These are phyloP conservation scores for Dolichotis patagonum DNA, from an alignment of 2,113 vertebrate species.

Conservation along the genomic window DNA sequence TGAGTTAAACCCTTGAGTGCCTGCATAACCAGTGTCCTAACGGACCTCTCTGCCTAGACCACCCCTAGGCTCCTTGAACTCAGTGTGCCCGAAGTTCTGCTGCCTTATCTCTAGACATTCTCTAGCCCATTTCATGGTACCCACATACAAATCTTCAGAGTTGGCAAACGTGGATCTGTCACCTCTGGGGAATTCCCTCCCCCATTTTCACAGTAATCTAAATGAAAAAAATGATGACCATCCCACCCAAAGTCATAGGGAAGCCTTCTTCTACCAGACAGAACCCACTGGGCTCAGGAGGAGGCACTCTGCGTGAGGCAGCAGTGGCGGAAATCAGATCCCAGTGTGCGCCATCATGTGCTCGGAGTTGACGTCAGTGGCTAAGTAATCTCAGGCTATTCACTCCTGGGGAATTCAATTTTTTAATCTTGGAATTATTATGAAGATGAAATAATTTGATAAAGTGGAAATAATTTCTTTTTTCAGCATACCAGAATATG, in stretches of 20 bases:
- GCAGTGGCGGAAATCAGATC: background rate
- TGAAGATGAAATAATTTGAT: conserved; percentile 35
- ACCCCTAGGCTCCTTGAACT: background rate
- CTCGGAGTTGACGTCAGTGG: background rate
- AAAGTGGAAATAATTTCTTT: background rate
- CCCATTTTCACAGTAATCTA: background rate
- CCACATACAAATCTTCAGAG: background rate
- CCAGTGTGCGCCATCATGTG: no score
- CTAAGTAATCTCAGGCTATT: background rate
- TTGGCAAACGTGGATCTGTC: background rate
- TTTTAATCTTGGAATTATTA: conserved; percentile 5
- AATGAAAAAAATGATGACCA: background rate
- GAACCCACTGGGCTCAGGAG: background rate
- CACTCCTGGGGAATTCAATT: background rate
- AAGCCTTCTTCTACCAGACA: background rate
- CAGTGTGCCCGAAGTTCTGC: background rate
- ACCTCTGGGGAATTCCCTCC: background rate
- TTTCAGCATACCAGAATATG: background rate
- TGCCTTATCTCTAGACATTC: background rate
- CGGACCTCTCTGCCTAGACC: background rate
- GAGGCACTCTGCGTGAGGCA: background rate
- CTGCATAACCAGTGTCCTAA: background rate
- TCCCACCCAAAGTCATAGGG: background rate
- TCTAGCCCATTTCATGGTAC: background rate
- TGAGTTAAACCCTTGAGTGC: background rate